A percentile compares a stretch with the other conserved stretches of the same genome.
Evolutionary conservation across 2,888 invertebrate genomes (phyloP).

Genomic region (Zelleria hepariella): DNA sequence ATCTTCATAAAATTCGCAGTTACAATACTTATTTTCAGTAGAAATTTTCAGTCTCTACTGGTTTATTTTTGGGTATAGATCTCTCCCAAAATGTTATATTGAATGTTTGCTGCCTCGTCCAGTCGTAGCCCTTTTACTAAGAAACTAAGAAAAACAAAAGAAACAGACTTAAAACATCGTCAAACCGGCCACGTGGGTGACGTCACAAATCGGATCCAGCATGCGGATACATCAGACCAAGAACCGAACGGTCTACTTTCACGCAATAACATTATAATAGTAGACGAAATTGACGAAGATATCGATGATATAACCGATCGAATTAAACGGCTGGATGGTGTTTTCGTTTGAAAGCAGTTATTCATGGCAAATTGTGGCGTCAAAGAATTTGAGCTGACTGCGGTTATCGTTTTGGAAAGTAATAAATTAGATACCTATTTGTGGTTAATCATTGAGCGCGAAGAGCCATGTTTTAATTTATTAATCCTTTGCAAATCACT

Average conservation of each 20-base stretch:
- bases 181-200: conserved; percentile 16
- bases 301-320: conserved; percentile 38
- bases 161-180: conserved; percentile 22
- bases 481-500: too few relatives aligned
- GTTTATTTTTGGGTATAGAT: too few relatives aligned
- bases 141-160: too few relatives aligned
- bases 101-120: too few relatives aligned
- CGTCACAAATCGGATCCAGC: conserved; percentile 1
- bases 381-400: background rate
- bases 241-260: conserved; percentile 1
- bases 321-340: conserved; percentile 16
- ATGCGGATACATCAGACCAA: conserved; percentile 7
- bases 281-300: conserved; percentile 30
- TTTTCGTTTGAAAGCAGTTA: background rate
- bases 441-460: too few relatives aligned
- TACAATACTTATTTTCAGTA: too few relatives aligned
- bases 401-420: background rate
- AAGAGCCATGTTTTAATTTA: too few relatives aligned
- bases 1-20: too few relatives aligned
- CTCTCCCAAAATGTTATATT: too few relatives aligned
- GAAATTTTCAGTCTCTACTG: too few relatives aligned
- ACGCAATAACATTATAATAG: conserved; percentile 2
- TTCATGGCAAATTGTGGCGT: background rate
- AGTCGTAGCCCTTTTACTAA: too few relatives aligned
- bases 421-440: background rate